Evolutionary conservation across 2,113 vertebrate species (phyloP).

Genomic region (Camarhynchus parvulus): DNA sequence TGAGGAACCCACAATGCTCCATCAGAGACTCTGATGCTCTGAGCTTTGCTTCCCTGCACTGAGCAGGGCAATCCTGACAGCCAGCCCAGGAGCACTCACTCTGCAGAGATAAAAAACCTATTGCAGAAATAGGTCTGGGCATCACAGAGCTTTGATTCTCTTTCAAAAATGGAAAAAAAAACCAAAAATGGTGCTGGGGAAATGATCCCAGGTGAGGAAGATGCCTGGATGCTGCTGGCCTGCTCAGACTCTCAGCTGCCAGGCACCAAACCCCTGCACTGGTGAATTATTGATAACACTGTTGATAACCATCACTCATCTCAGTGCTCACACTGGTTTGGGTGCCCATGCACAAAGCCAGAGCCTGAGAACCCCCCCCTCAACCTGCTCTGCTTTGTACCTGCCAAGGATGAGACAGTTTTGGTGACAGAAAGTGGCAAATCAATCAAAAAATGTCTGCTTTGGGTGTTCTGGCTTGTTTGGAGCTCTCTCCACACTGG

Average conservation of each 20-base stretch:
- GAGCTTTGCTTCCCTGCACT: neutral
- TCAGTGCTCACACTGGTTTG: neutral
- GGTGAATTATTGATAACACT: fast-evolving
- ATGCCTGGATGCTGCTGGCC: neutral
- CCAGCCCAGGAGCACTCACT: neutral
- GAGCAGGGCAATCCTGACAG: neutral
- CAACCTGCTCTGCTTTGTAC: neutral
- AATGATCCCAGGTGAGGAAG: neutral
- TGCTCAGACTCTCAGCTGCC: neutral
- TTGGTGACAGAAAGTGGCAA: neutral
- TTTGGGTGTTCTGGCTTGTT: neutral
- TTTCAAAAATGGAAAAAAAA: neutral
- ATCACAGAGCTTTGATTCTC: neutral
- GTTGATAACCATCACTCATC: neutral
- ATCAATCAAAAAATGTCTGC: fast-evolving
- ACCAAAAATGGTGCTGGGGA: neutral
- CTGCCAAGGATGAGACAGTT: neutral
- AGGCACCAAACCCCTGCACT: neutral
- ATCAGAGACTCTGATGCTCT: neutral
- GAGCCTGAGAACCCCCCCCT: neutral
- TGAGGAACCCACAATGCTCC: neutral
- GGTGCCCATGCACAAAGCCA: fast-evolving
- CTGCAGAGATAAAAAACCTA: neutral
- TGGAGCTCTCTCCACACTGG: neutral
- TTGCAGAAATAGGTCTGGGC: neutral